Conservation (phyloP, 2,113 vertebrate species). For the Symphodus melops region DNA sequence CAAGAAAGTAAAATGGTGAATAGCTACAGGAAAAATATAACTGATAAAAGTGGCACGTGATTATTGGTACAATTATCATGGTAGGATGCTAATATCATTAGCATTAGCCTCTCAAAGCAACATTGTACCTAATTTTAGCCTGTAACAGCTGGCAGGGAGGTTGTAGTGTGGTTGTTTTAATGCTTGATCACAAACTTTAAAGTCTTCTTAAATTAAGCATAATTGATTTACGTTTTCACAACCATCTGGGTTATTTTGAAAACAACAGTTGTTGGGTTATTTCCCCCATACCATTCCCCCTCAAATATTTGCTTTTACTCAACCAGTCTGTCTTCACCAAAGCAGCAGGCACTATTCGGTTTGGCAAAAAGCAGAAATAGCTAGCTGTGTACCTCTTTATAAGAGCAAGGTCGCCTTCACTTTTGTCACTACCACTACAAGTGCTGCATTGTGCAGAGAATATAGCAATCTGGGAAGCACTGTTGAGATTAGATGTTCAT, state of each 20-base stretch:
- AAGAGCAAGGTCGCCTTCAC: neutral
- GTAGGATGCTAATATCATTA: no score
- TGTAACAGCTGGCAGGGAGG: no score
- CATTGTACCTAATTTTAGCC: no score
- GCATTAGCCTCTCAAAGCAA: no score
- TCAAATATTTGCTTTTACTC: neutral
- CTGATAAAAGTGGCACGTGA: no score
- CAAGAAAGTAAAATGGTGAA: no score
- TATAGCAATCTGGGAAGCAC: slow-evolving; percentile 34
- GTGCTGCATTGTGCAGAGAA: neutral
- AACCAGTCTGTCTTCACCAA: neutral
- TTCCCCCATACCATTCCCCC: no score
- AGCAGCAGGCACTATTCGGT: neutral
- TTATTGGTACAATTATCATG: no score
- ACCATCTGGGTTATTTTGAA: neutral
- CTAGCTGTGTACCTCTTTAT: neutral
- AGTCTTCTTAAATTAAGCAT: neutral
- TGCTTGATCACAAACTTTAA: neutral
- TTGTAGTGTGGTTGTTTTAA: no score
- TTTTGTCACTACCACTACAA: neutral
- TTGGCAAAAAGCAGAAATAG: neutral
- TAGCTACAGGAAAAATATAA: no score
- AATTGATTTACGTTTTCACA: neutral
- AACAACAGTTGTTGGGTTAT: no score
- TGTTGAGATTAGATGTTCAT: slow-evolving; percentile 70